Conservation (phyloP, 1,140 invertebrate species). For the Leguminivora glycinivorella region DNA sequence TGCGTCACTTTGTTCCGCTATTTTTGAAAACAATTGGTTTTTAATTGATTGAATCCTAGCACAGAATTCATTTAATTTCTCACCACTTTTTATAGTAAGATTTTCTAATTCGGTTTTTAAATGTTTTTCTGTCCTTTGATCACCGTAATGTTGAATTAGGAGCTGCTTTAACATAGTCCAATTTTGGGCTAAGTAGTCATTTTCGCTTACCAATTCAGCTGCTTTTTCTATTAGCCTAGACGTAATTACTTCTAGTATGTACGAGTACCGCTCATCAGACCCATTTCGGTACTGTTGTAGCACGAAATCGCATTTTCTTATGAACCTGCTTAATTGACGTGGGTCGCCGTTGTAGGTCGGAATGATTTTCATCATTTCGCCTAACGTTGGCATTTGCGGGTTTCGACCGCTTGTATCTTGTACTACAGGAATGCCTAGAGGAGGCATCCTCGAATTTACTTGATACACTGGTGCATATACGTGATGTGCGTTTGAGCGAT, state of each 20-base stretch:
- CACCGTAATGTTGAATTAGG: not conserved
- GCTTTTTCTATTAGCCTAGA: not conserved
- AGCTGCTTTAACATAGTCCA: not conserved
- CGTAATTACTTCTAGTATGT: not conserved
- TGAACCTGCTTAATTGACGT: not conserved
- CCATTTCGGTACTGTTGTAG: not conserved
- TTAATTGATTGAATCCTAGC: not conserved
- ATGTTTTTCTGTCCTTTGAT: not conserved
- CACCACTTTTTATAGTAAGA: too few species aligned
- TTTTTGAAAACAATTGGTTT: too few species aligned
- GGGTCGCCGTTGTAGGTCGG: not conserved
- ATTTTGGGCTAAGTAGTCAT: not conserved
- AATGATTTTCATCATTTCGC: not conserved
- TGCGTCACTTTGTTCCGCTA: too few species aligned
- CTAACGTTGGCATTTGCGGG: too few species aligned
- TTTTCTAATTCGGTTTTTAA: not conserved
- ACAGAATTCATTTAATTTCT: not conserved
- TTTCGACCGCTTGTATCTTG: too few species aligned
- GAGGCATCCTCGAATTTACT: too few species aligned
- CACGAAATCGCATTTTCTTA: not conserved
- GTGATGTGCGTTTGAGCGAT: too few species aligned
- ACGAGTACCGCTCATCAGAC: not conserved
- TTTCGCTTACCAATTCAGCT: not conserved
- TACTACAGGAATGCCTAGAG: too few species aligned
- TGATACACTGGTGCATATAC: too few species aligned